phyloP scores from a whole-genome alignment of 2,113 vertebrate genomes.

The Cariama cristata region DNA sequence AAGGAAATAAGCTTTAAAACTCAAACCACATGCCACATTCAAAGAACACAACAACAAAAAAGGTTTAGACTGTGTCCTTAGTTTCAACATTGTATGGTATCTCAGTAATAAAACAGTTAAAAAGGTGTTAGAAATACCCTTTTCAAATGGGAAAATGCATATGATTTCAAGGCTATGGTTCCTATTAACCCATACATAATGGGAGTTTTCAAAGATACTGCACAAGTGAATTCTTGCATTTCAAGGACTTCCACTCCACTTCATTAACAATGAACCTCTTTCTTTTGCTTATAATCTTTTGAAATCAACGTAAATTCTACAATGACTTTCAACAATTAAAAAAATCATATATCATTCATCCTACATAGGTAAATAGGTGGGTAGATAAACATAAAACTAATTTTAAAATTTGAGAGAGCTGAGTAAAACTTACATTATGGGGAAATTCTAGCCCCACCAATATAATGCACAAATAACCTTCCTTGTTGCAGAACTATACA shows the following conservation, averaged over 20 bases:
- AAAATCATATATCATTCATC: neutral
- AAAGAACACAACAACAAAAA: constrained; percentile 23
- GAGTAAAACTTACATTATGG: neutral
- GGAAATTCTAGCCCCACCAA: neutral
- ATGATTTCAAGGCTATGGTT: neutral
- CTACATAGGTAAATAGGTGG: neutral
- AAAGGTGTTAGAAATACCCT: constrained; percentile 18
- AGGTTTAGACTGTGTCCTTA: neutral
- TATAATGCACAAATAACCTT: neutral
- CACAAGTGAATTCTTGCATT: neutral
- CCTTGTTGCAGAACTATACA: neutral
- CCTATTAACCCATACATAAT: neutral
- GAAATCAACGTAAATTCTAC: neutral
- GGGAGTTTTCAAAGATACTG: neutral
- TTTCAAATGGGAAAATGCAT: constrained; percentile 33
- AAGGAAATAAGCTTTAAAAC: constrained; percentile 73
- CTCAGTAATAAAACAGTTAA: neutral
- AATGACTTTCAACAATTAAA: neutral
- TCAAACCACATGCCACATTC: constrained; percentile 71
- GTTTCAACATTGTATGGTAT: neutral
- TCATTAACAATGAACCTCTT: neutral
- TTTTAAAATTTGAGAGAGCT: neutral
- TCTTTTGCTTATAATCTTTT: neutral
- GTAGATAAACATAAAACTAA: neutral
- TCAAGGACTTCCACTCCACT: neutral